phyloP scores from a whole-genome alignment of 2,113 vertebrate species.

The Bufo bufo region DNA sequence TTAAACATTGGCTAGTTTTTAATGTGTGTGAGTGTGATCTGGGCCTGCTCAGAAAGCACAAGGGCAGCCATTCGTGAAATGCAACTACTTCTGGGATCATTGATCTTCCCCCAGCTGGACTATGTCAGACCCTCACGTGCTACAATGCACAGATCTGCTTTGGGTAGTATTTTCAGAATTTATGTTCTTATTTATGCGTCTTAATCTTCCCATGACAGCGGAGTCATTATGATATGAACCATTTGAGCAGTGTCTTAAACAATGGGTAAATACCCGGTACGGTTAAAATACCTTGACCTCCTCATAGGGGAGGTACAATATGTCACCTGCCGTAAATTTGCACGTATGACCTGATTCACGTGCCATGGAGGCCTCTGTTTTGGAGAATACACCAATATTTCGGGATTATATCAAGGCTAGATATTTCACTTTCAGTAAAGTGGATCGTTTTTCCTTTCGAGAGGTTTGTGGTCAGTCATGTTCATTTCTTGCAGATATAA shows the following conservation, averaged over 20 bases:
- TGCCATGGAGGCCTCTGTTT: too few species aligned
- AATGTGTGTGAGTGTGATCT: constrained; percentile 28
- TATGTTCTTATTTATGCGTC: background rate
- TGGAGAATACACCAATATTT: too few species aligned
- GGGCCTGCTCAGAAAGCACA: constrained; percentile 51
- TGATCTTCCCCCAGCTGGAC: constrained; percentile 31
- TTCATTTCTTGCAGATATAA: background rate
- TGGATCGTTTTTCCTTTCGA: too few species aligned
- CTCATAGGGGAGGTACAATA: too few species aligned
- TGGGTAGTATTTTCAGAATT: background rate
- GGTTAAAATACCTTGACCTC: too few species aligned
- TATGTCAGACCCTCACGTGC: background rate
- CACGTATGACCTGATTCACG: too few species aligned
- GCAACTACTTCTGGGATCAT: constrained; percentile 49
- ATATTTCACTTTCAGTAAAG: too few species aligned
- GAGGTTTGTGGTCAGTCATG: background rate
- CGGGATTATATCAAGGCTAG: too few species aligned
- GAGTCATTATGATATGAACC: background rate
- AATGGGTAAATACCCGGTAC: background rate
- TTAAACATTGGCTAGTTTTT: constrained; percentile 23
- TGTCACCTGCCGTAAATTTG: too few species aligned
- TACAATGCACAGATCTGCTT: background rate
- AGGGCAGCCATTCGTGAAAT: constrained; percentile 52
- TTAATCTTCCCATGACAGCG: background rate
- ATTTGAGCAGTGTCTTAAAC: background rate